A percentile compares a stretch with the other conserved stretches of the same genome.
Evolutionary conservation across 2,797 vertebrate species (phyloP).

Genomic region (Xiphophorus birchmanni): DNA sequence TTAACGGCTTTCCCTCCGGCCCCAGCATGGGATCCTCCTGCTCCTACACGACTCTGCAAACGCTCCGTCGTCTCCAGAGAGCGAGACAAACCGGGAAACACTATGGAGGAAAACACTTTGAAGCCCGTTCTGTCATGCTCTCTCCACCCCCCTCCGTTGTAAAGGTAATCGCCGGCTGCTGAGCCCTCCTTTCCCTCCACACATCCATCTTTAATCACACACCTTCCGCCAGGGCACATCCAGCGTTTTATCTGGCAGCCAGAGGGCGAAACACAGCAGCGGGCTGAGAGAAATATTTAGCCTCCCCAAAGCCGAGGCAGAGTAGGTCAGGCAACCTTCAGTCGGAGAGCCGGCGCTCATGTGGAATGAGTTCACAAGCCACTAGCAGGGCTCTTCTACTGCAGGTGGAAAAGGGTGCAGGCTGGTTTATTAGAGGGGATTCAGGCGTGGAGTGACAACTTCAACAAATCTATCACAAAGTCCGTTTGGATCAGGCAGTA

Average conservation of each 20-base stretch:
- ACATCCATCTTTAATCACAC: slow-evolving; percentile 58
- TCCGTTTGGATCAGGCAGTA: background rate
- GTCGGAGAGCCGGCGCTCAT: slow-evolving; percentile 6
- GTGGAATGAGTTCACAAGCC: background rate
- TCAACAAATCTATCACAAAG: background rate
- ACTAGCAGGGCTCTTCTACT: background rate
- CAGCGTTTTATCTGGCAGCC: slow-evolving; percentile 44
- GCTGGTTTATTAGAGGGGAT: background rate
- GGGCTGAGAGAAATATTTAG: slow-evolving; percentile 44
- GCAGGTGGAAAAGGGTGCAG: background rate
- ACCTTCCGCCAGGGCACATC: slow-evolving; percentile 41
- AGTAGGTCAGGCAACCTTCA: slow-evolving; percentile 13
- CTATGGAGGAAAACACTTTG: slow-evolving; percentile 40
- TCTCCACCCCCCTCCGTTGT: slow-evolving; percentile 3
- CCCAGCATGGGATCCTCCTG: slow-evolving; percentile 17
- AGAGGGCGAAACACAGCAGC: slow-evolving; percentile 23
- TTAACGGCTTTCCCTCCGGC: slow-evolving; percentile 57
- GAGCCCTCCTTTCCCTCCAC: slow-evolving; percentile 10
- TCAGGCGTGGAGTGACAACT: background rate
- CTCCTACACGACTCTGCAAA: slow-evolving; percentile 31
- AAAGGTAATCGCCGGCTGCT: slow-evolving; percentile 16
- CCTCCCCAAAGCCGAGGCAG: slow-evolving; percentile 22
- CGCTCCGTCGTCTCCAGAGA: slow-evolving; percentile 32
- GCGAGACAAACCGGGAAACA: slow-evolving; percentile 25
- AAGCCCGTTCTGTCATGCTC: slow-evolving; percentile 46